These are phyloP conservation scores for Argyresthia albistria DNA, from an alignment of 2,888 invertebrate species.

Conservation along the genomic window DNA sequence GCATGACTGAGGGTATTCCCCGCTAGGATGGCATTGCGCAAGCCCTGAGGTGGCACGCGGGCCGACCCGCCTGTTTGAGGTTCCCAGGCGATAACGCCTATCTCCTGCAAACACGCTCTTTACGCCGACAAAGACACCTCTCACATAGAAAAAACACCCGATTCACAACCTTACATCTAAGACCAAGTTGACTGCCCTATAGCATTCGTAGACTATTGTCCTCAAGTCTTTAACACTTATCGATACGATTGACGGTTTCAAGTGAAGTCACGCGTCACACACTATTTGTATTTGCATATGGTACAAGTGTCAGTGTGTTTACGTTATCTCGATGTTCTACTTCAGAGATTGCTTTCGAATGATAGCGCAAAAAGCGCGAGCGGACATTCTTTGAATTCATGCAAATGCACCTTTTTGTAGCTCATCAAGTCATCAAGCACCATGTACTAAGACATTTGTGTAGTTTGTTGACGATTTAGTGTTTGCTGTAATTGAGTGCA, in stretches of 20 bases:
- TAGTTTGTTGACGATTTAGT: no score
- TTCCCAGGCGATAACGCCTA: conserved; percentile 69
- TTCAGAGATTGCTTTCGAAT: neutral
- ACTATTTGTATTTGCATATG: conserved; percentile 46
- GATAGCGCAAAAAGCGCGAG: no score
- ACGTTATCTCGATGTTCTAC: conserved; percentile 1
- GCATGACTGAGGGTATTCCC: conserved; percentile 15
- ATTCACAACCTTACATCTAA: conserved; percentile 24
- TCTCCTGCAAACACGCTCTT: conserved; percentile 66
- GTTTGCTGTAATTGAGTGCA: no score
- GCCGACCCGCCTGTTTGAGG: conserved; percentile 57
- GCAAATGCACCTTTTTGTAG: no score
- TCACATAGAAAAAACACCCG: conserved; percentile 15
- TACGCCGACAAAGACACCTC: conserved; percentile 11
- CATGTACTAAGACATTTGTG: no score
- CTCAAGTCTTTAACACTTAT: conserved; percentile 53
- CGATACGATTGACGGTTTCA: conserved; percentile 34
- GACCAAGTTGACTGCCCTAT: no score
- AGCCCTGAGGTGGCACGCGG: conserved; percentile 48
- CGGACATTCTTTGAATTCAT: no score
- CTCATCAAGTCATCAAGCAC: no score
- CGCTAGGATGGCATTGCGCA: conserved; percentile 30
- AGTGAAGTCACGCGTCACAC: conserved; percentile 57
- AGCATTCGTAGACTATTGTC: conserved; percentile 15
- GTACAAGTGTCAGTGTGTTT: conserved; percentile 40